Percentiles rank a stretch among this genome's conserved stretches.
phyloP scores from a whole-genome alignment of 2,888 invertebrate species.

The Acronicta alni region DNA sequence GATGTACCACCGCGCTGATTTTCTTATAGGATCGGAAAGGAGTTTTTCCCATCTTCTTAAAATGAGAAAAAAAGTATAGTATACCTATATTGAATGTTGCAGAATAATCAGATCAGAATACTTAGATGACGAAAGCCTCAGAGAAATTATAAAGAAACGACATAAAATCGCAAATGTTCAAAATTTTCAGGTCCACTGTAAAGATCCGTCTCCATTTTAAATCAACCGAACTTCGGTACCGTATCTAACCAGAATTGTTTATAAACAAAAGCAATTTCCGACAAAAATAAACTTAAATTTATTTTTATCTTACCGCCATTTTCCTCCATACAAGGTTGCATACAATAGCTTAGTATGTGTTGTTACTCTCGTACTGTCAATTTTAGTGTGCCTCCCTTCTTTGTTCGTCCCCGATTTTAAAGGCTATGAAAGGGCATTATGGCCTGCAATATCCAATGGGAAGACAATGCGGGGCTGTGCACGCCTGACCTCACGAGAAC shows the following conservation, averaged over 20 bases:
- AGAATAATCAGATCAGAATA: background rate
- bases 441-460: constrained; percentile 56
- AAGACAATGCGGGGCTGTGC: constrained; percentile 79
- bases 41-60: too few species aligned
- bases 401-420: constrained; percentile 65
- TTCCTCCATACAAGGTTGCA: constrained; percentile 68
- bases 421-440: constrained; percentile 54
- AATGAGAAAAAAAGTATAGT: too few species aligned
- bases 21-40: too few species aligned
- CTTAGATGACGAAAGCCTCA: background rate
- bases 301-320: constrained; percentile 20
- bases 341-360: constrained; percentile 66
- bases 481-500: constrained; percentile 74
- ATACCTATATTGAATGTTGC: too few species aligned
- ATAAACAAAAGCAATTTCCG: constrained; percentile 21
- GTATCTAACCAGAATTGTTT: background rate
- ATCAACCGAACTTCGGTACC: too few species aligned
- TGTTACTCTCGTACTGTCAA: constrained; percentile 69
- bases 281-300: constrained; percentile 22
- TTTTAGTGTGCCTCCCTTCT: constrained; percentile 73
- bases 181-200: too few species aligned
- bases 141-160: too few species aligned
- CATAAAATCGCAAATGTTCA: too few species aligned
- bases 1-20: too few species aligned
- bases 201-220: too few species aligned